These are phyloP conservation scores for Mythimna lalbum DNA, from an alignment of 2,888 invertebrate genomes.

Conservation along the genomic window DNA sequence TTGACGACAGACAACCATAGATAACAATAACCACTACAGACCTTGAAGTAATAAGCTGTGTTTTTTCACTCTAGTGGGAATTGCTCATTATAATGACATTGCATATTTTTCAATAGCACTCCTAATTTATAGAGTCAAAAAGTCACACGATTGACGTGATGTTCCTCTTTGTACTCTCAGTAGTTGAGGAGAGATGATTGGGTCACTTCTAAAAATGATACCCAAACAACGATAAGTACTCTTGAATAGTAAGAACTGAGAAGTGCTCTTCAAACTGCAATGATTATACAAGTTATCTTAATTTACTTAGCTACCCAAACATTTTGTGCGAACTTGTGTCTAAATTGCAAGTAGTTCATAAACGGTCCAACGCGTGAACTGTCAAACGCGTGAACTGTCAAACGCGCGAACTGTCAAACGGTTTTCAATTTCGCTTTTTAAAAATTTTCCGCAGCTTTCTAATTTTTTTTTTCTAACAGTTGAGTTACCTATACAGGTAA, in stretches of 20 bases:
- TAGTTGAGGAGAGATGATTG: slow-evolving; percentile 14
- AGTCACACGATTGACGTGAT: slow-evolving; percentile 31
- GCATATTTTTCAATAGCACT: slow-evolving; percentile 50
- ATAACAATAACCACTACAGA: slow-evolving; percentile 15
- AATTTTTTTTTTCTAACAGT: no score
- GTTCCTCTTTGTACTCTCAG: slow-evolving; percentile 14
- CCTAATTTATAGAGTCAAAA: slow-evolving; percentile 49
- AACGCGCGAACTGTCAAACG: no score
- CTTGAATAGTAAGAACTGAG: background rate
- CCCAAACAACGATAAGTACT: background rate
- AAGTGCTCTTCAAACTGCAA: background rate
- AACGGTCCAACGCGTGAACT: no score
- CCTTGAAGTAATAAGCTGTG: slow-evolving; percentile 42
- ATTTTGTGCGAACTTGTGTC: slow-evolving; percentile 4
- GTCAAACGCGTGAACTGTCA: no score
- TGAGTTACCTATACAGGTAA: no score
- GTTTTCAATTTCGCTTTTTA: no score
- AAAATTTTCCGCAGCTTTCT: no score
- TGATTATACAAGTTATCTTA: background rate
- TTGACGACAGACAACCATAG: slow-evolving; percentile 11
- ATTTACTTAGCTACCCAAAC: background rate
- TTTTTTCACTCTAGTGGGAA: slow-evolving; percentile 39
- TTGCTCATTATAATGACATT: slow-evolving; percentile 46
- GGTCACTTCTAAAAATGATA: slow-evolving; percentile 21
- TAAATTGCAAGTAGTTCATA: background rate